A percentile compares a stretch with the other conserved stretches of the same genome.
phyloP scores from a whole-genome alignment of 2,888 invertebrate genomes.

The Gerris lacustris region DNA sequence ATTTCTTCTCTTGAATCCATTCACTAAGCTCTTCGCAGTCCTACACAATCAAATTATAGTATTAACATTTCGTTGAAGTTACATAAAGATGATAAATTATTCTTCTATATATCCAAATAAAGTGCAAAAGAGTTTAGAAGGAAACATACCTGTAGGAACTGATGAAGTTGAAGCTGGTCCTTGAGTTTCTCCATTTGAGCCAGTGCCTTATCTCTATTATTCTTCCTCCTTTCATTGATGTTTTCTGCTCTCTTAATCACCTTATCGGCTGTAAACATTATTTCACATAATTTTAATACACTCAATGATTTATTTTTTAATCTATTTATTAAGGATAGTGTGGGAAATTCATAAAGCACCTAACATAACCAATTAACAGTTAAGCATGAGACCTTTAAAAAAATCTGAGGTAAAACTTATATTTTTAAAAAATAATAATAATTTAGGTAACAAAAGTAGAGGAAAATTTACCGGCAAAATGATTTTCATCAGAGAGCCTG shows the following conservation, averaged over 20 bases:
- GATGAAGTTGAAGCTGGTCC: conserved; percentile 89
- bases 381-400: no score
- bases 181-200: conserved; percentile 84
- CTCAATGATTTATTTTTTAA: background rate
- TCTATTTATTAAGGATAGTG: background rate
- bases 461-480: conserved; percentile 57
- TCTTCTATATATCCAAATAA: no score
- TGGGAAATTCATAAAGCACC: background rate
- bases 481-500: conserved; percentile 77
- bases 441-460: no score
- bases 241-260: conserved; percentile 91
- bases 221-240: conserved; percentile 76
- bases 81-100: no score
- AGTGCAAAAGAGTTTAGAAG: no score
- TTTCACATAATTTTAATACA: background rate
- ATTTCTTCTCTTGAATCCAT: conserved; percentile 99
- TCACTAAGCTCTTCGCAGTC: conserved; percentile 94
- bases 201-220: conserved; percentile 82
- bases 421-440: no score
- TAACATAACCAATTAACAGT: background rate
- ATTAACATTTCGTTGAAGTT: no score
- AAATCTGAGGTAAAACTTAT: no score
- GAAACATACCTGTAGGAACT: conserved; percentile 55
- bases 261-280: conserved; percentile 58
- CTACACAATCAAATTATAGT: conserved; percentile 40